A percentile compares a stretch with the other conserved stretches of the same genome.
Evolutionary conservation across 2,888 invertebrate species (phyloP).

Genomic region (Tenthredo mesomela): DNA sequence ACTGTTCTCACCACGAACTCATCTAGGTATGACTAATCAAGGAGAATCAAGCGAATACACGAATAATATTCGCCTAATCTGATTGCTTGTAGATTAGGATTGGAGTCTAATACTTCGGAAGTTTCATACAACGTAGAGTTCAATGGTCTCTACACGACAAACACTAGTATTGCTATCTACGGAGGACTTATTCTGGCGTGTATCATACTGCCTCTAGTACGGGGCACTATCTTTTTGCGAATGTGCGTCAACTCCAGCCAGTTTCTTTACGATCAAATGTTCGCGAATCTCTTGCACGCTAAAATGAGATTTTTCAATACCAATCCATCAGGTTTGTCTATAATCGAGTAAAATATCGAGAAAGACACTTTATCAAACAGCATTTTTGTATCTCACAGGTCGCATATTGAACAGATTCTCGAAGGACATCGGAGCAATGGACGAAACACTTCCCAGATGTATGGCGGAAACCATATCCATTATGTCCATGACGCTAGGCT

Average conservation of each 20-base stretch:
- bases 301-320: slow-evolving; percentile 92
- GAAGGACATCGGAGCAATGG: slow-evolving; percentile 83
- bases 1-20: neutral
- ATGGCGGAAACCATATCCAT: slow-evolving; percentile 75
- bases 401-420: slow-evolving; percentile 85
- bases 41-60: neutral
- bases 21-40: neutral
- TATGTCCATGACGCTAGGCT: slow-evolving; percentile 87
- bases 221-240: slow-evolving; percentile 86
- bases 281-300: slow-evolving; percentile 86
- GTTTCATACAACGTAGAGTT: slow-evolving; percentile 38
- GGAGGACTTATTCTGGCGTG: slow-evolving; percentile 70
- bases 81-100: neutral
- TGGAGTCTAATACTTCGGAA: neutral
- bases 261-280: slow-evolving; percentile 91
- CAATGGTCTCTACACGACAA: slow-evolving; percentile 62
- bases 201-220: slow-evolving; percentile 74
- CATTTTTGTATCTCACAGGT: slow-evolving; percentile 60
- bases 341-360: neutral
- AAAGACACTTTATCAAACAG: neutral
- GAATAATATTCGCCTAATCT: neutral
- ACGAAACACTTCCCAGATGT: slow-evolving; percentile 79
- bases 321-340: slow-evolving; percentile 86
- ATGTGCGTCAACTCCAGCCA: slow-evolving; percentile 89
- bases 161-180: slow-evolving; percentile 75